Conservation (phyloP, 2,888 invertebrate genomes). For the Lacanobia oleracea region DNA sequence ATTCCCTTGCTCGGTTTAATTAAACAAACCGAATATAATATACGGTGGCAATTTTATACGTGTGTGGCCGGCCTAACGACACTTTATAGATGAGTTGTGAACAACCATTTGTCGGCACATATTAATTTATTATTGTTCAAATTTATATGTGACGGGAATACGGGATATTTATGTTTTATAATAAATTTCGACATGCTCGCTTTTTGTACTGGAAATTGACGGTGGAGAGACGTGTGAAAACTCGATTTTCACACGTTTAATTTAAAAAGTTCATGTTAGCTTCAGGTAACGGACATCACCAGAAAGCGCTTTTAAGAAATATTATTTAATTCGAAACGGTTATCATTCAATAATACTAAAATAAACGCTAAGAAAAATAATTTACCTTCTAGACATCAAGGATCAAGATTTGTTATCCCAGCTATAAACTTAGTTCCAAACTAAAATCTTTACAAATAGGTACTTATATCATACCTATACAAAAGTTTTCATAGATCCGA, state of each 20-base stretch:
- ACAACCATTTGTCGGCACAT: constrained; percentile 67
- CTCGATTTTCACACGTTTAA: not conserved
- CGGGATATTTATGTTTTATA: constrained; percentile 48
- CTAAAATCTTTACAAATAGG: not conserved
- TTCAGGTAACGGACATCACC: no score
- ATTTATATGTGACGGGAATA: constrained; percentile 56
- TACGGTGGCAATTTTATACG: constrained; percentile 76
- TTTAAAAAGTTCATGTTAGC: not conserved
- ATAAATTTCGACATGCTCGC: constrained; percentile 40
- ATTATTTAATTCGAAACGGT: not conserved
- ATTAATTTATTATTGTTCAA: constrained; percentile 69
- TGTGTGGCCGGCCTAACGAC: constrained; percentile 67
- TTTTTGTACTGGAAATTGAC: constrained; percentile 31
- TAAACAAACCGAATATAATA: constrained; percentile 84
- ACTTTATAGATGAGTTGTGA: constrained; percentile 69
- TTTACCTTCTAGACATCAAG: not conserved
- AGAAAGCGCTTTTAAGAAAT: no score
- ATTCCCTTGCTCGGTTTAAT: constrained; percentile 79
- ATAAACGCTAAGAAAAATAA: not conserved
- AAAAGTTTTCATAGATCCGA: not conserved
- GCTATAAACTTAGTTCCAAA: not conserved
- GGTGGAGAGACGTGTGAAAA: not conserved
- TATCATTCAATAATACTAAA: no score
- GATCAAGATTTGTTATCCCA: constrained; percentile 13
- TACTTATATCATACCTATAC: no score